These are phyloP conservation scores for Sparidentex hasta DNA, from an alignment of 2,797 vertebrate genomes.

Conservation along the genomic window DNA sequence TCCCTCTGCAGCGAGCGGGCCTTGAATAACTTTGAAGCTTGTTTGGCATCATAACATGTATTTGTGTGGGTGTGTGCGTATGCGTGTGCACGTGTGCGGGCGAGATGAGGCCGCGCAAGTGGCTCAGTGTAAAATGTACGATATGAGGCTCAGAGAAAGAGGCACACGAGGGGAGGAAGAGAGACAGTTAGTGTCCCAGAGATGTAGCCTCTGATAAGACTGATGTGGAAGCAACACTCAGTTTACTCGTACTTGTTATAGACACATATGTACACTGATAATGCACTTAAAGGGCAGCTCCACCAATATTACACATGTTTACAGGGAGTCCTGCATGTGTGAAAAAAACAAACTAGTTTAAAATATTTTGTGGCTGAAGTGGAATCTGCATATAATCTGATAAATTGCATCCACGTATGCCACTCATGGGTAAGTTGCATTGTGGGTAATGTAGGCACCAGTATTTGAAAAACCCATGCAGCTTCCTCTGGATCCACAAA, in stretches of 20 bases:
- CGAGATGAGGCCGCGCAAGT: conserved; percentile 45
- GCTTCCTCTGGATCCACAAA: no score
- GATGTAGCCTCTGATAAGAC: conserved; percentile 54
- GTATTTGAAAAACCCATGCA: no score
- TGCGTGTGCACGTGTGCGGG: not conserved
- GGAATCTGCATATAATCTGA: no score
- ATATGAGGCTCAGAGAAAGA: conserved; percentile 39
- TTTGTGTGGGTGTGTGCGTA: conserved; percentile 55
- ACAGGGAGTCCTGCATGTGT: no score
- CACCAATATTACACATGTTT: no score
- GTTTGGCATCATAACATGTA: conserved; percentile 76
- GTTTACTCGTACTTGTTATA: conserved; percentile 15
- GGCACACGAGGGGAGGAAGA: conserved; percentile 27
- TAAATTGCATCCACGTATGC: no score
- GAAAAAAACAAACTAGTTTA: no score
- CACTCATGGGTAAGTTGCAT: no score
- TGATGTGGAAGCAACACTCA: conserved; percentile 36
- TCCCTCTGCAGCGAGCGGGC: conserved; percentile 68
- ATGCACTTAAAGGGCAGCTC: conserved; percentile 13
- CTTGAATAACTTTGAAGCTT: conserved; percentile 80
- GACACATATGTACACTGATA: conserved; percentile 17
- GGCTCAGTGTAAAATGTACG: conserved; percentile 59
- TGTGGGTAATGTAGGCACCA: no score
- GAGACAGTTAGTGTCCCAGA: conserved; percentile 29
- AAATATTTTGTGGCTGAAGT: no score